Evolutionary conservation across 2,113 vertebrate species (phyloP).

Genomic region (Callipepla californica): DNA sequence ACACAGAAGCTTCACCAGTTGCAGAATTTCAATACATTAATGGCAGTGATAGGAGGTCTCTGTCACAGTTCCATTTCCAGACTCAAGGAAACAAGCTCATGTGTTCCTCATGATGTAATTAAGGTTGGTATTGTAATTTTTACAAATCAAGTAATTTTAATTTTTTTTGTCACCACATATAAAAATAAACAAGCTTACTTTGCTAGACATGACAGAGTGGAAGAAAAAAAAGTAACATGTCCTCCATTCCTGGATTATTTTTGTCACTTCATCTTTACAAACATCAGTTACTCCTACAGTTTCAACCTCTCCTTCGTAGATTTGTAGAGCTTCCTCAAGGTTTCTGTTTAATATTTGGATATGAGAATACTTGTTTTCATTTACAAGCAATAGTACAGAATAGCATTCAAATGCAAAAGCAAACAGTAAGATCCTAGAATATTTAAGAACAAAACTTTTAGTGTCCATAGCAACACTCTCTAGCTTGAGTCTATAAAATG

Average conservation of each 20-base stretch:
- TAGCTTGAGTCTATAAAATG: neutral
- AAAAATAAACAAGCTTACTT: neutral
- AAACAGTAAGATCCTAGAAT: neutral
- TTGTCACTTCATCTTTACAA: neutral
- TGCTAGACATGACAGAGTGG: neutral
- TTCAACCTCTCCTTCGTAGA: neutral
- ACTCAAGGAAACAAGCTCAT: slow-evolving; percentile 94
- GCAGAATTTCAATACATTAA: slow-evolving; percentile 97
- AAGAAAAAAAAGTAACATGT: neutral
- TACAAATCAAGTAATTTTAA: neutral
- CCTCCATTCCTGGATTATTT: neutral
- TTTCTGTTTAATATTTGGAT: neutral
- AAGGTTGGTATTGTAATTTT: slow-evolving; percentile 83
- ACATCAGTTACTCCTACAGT: neutral
- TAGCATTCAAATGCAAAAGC: neutral
- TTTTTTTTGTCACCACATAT: neutral
- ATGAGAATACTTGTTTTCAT: neutral
- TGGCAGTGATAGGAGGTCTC: slow-evolving; percentile 95
- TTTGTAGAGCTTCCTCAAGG: neutral
- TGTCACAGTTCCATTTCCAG: slow-evolving; percentile 96
- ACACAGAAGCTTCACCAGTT: slow-evolving; percentile 89
- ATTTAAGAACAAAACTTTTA: neutral
- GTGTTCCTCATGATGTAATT: slow-evolving; percentile 89
- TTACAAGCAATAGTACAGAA: neutral
- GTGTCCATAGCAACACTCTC: fast-evolving